Evolutionary conservation across 2,113 vertebrate species (phyloP).

Genomic region (Entelurus aequoreus): DNA sequence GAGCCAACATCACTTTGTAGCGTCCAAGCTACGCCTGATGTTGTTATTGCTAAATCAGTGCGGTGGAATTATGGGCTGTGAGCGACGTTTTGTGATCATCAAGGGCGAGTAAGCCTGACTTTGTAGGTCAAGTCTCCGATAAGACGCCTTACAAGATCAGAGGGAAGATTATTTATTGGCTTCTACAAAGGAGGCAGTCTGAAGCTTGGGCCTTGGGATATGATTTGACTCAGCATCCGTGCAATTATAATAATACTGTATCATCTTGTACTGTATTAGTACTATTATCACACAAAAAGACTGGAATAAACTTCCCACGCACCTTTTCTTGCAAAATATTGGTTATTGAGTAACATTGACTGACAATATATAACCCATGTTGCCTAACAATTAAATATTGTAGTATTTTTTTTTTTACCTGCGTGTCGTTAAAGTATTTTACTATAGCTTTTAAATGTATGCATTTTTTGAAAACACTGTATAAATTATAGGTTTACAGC

Average conservation of each 20-base stretch:
- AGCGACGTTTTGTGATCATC: conserved; percentile 39
- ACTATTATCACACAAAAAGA: no score
- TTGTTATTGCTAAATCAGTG: conserved; percentile 31
- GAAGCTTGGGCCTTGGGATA: conserved; percentile 13
- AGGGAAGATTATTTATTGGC: conserved; percentile 16
- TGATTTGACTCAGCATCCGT: conserved; percentile 17
- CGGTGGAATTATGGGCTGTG: conserved; percentile 26
- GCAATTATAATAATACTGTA: conserved; percentile 1
- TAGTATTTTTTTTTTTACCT: no score
- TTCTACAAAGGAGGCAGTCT: conserved; percentile 15
- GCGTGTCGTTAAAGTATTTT: no score
- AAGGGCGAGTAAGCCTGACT: conserved; percentile 18
- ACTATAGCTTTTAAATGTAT: no score
- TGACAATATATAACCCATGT: no score
- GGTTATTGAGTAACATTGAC: no score
- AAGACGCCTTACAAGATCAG: conserved; percentile 38
- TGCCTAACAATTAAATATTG: no score
- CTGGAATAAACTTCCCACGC: no score
- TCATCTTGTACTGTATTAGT: neutral
- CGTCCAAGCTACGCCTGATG: no score
- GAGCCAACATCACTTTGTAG: neutral
- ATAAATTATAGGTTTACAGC: no score
- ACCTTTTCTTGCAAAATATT: no score
- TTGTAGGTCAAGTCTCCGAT: conserved; percentile 44
- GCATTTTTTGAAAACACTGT: no score